These are phyloP conservation scores for Tigriopus californicus DNA, from an alignment of 2,888 invertebrate genomes.

Conservation along the genomic window DNA sequence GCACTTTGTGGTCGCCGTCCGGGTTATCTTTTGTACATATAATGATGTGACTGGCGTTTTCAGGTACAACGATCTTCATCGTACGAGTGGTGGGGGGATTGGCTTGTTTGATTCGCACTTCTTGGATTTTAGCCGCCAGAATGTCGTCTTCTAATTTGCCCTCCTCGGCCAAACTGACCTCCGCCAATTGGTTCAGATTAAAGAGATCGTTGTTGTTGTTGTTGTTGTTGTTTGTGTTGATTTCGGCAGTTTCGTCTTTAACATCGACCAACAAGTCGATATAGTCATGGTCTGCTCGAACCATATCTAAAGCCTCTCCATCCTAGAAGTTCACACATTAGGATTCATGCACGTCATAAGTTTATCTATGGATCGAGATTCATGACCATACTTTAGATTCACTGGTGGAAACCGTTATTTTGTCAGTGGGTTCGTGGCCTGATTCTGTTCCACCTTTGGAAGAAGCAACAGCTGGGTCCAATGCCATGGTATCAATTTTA, in stretches of 20 bases:
- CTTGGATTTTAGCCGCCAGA: too few species aligned
- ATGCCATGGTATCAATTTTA: too few species aligned
- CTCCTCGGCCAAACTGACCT: conserved; percentile 2
- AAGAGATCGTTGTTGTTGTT: not conserved
- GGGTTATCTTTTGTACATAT: not conserved
- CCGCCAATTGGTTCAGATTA: not conserved
- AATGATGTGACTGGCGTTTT: not conserved
- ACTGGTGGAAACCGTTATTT: too few species aligned
- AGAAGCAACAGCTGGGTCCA: too few species aligned
- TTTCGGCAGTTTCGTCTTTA: not conserved
- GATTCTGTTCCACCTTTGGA: too few species aligned
- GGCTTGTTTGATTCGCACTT: too few species aligned
- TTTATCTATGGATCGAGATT: too few species aligned
- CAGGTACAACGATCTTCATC: not conserved
- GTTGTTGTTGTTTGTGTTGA: not conserved
- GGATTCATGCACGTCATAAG: too few species aligned
- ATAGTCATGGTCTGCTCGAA: conserved; percentile 1
- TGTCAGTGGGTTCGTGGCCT: too few species aligned
- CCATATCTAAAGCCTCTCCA: not conserved
- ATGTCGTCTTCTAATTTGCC: not conserved
- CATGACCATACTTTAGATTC: too few species aligned
- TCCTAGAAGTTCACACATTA: too few species aligned
- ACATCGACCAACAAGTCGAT: not conserved
- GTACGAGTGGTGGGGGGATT: not conserved
- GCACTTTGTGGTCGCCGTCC: not conserved